Evolutionary conservation across 2,113 vertebrate genomes (phyloP).

Genomic region (Paratilapia polleni): DNA sequence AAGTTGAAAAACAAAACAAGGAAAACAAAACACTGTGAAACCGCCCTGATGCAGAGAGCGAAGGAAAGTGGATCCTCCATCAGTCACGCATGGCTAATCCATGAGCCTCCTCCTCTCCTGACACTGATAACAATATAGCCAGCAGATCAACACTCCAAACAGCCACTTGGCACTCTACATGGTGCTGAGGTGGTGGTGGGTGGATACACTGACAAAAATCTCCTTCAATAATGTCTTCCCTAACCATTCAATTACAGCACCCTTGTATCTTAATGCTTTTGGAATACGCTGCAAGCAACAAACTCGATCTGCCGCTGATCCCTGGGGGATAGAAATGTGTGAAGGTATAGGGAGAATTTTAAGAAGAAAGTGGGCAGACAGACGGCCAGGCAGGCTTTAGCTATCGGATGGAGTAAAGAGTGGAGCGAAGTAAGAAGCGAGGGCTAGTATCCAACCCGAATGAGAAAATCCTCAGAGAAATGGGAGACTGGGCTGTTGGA

Average conservation of each 20-base stretch:
- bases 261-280: slow-evolving; percentile 69
- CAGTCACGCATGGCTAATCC: slow-evolving; percentile 21
- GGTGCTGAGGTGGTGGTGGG: slow-evolving; percentile 35
- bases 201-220: slow-evolving; percentile 67
- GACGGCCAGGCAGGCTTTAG: slow-evolving; percentile 23
- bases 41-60: not conserved
- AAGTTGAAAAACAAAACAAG: not conserved
- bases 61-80: slow-evolving; percentile 28
- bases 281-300: slow-evolving; percentile 56
- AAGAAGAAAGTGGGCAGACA: slow-evolving; percentile 51
- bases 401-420: not conserved
- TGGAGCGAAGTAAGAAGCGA: slow-evolving; percentile 3
- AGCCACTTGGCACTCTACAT: slow-evolving; percentile 19
- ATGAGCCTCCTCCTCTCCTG: slow-evolving; percentile 13
- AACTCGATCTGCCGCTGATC: slow-evolving; percentile 67
- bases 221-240: slow-evolving; percentile 72
- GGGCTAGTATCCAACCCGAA: slow-evolving; percentile 46
- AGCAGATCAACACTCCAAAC: slow-evolving; percentile 34
- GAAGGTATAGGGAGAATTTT: slow-evolving; percentile 55
- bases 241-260: slow-evolving; percentile 77
- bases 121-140: slow-evolving; percentile 28
- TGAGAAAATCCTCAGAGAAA: slow-evolving; percentile 63
- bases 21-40: not conserved
- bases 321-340: slow-evolving; percentile 45
- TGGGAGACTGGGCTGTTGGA: slow-evolving; percentile 40